Conservation (phyloP, 2,888 invertebrate genomes). For the Glyphotaelius pellucidus region DNA sequence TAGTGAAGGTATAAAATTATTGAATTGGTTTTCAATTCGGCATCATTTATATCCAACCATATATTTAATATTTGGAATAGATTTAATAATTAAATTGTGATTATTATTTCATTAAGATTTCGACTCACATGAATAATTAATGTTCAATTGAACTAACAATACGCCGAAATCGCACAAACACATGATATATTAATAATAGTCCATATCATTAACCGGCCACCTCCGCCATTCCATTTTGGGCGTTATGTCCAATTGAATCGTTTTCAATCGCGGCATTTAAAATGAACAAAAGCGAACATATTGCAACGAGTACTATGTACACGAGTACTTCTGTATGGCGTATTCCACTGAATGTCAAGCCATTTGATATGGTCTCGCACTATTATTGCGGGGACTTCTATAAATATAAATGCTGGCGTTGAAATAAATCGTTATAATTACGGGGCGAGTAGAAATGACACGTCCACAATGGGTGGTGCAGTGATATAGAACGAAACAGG, state of each 20-base stretch:
- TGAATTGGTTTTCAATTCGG: background rate
- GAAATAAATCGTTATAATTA: constrained; percentile 14
- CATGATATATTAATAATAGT: background rate
- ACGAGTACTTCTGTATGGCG: background rate
- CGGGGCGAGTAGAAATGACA: constrained; percentile 23
- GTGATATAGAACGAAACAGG: background rate
- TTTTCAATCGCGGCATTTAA: constrained; percentile 27
- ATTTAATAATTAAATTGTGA: background rate
- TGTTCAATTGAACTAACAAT: background rate
- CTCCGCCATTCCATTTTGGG: background rate
- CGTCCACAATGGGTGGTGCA: constrained; percentile 19
- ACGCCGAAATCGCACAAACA: background rate
- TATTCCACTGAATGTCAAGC: constrained; percentile 26
- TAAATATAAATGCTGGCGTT: constrained; percentile 9
- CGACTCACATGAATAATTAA: background rate
- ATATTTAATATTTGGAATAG: background rate
- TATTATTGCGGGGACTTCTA: constrained; percentile 21
- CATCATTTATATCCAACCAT: background rate
- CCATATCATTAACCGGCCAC: background rate
- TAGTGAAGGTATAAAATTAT: too few species aligned
- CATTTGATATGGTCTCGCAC: constrained; percentile 24
- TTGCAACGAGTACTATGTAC: background rate
- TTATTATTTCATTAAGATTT: background rate
- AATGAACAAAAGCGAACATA: constrained; percentile 9
- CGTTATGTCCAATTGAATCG: background rate